phyloP scores from a whole-genome alignment of 2,888 invertebrate genomes.

The Ischnus inquisitorius region DNA sequence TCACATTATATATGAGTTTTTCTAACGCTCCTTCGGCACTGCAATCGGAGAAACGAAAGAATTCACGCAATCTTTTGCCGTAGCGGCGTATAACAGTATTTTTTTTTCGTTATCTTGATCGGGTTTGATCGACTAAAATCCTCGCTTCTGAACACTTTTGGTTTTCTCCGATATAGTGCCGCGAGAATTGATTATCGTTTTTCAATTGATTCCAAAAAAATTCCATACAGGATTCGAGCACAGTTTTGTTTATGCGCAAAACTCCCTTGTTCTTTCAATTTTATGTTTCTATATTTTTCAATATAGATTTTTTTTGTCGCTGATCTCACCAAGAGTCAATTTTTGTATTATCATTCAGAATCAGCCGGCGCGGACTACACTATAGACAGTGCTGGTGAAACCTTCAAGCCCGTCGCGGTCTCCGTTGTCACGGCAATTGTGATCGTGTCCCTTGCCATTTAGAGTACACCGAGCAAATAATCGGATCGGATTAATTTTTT shows the following conservation, averaged over 20 bases:
- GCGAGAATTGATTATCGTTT: neutral
- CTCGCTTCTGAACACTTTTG: constrained; percentile 17
- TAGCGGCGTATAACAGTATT: constrained; percentile 36
- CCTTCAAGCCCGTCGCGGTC: constrained; percentile 82
- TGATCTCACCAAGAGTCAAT: constrained; percentile 77
- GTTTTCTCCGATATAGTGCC: constrained; percentile 36
- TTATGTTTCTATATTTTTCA: constrained; percentile 55
- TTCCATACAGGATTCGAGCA: neutral
- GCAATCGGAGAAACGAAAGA: constrained; percentile 32
- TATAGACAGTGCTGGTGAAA: constrained; percentile 80
- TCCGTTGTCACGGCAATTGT: constrained; percentile 82
- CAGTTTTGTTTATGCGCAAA: neutral
- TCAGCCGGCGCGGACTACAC: constrained; percentile 81
- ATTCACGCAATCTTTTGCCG: constrained; percentile 13
- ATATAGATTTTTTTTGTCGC: constrained; percentile 46
- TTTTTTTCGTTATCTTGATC: constrained; percentile 2
- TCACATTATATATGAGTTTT: constrained; percentile 13
- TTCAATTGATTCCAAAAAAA: neutral
- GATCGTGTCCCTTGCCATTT: constrained; percentile 80
- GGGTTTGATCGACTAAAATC: constrained; percentile 6
- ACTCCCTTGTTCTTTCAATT: constrained; percentile 10
- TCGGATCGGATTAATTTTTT: constrained; percentile 14
- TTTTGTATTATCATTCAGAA: constrained; percentile 83
- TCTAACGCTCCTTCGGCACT: constrained; percentile 38
- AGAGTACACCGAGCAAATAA: constrained; percentile 47